Percentiles rank a stretch among this genome's conserved stretches.
Conservation (phyloP, 2,888 invertebrate genomes). For the Caenorhabditis sp. region DNA sequence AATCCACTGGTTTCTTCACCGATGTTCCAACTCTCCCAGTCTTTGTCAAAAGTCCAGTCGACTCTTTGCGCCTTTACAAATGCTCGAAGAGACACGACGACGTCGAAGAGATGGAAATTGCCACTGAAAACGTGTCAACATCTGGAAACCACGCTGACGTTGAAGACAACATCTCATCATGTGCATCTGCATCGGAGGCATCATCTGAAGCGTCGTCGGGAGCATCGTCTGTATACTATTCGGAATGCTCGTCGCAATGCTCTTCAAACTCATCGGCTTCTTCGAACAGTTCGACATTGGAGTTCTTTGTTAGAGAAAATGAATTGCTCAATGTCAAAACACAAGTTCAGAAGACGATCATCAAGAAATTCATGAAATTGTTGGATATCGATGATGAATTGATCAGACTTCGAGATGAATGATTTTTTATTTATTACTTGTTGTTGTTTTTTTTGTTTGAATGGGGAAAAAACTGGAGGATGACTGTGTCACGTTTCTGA, state of each 20-base stretch:
- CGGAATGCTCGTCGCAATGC: constrained; percentile 13
- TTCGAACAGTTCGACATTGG: neutral
- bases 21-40: neutral
- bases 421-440: neutral
- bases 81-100: neutral
- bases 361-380: neutral
- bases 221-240: constrained; percentile 11
- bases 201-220: constrained; percentile 4
- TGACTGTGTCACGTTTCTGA: too few relatives aligned
- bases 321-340: neutral
- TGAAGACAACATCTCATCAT: neutral
- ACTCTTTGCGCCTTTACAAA: constrained; percentile 2
- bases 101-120: neutral
- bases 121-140: neutral
- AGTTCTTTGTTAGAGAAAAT: neutral
- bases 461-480: too few relatives aligned
- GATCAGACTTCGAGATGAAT: neutral
- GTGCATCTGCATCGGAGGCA: neutral
- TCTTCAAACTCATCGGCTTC: constrained; percentile 7
- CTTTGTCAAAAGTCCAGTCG: constrained; percentile 4
- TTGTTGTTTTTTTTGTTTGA: neutral
- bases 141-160: neutral
- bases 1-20: neutral
- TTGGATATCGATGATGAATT: neutral
- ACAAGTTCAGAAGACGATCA: neutral